Evolutionary conservation across 2,113 vertebrate genomes (phyloP), one percentile per base, ranked within the genome.

Genomic region (Okapia johnstoni): DNA sequence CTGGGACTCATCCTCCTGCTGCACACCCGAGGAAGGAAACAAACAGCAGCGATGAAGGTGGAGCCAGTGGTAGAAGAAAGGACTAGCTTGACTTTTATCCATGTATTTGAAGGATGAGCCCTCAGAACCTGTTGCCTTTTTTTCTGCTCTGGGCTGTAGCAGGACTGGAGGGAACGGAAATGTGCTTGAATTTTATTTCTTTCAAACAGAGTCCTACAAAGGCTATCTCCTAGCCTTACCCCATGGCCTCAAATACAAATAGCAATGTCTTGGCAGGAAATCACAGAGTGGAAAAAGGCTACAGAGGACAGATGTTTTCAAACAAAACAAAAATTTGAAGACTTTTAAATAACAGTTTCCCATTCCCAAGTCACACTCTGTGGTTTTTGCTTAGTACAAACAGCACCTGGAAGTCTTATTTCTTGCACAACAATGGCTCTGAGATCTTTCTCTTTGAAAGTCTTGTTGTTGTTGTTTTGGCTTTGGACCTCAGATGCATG

Each of bases 131-230:
- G 55, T 77, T 92, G 61, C 33, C 95, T 98, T 97, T 88, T 88
- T 97, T 98, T 84, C 94, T 93, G 19, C 77, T 96, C 95, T 86
- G 85, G 95, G 48, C 66, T 97, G 98, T 28, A 58, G 87, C 15
- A 86, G 46, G 43, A 81, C 92, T 97, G 23, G 84, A 96, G 95
- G 84, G 61, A 98, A 96, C 61, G 89, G 97, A 85, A 96, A 83
- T 95, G 55, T 88, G 95, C 77, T 96, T 14, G 85, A 76, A 92
- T 95, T 98, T 97, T 94, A 55, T 97, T 97, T 95, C 85, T 98
- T 98, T 98, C 95, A 55, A 96, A 98, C 91, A 96, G 97, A 96
- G 40, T 30, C 30, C 93, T 98, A 93, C 86, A 96, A 98, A 98
- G 86, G 80, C 40, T 55, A 57, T 92, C 43, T 81, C 88, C 55